Evolutionary conservation across 1,140 invertebrate genomes (phyloP).

Genomic region (Melipona quadrifasciata): DNA sequence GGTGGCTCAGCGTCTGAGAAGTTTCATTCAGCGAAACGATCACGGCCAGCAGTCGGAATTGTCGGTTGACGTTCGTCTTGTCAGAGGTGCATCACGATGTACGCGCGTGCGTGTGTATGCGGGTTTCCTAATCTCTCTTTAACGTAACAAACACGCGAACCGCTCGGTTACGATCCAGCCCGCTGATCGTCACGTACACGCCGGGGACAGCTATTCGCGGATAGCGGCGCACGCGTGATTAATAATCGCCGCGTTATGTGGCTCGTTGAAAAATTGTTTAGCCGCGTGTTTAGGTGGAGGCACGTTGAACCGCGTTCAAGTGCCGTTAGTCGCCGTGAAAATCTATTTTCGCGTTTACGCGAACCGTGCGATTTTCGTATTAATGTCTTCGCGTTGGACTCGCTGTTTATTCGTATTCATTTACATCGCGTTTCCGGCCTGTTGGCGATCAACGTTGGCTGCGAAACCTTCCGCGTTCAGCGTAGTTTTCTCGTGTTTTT

Average conservation of each 20-base stretch:
- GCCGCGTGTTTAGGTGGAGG: constrained; percentile 4
- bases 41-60: background rate
- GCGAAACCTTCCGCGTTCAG: background rate
- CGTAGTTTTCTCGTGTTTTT: background rate
- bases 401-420: background rate
- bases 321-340: background rate
- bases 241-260: constrained; percentile 2
- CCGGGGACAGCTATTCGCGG: background rate
- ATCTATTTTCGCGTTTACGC: background rate
- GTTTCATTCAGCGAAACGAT: background rate
- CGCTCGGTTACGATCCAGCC: no score
- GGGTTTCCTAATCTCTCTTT: constrained; percentile 34
- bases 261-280: constrained; percentile 23
- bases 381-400: background rate
- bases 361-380: no score
- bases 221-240: background rate
- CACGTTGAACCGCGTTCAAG: background rate
- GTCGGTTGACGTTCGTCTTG: constrained; percentile 16
- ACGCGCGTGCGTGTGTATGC: background rate
- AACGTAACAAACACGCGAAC: constrained; percentile 12
- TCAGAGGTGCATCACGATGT: constrained; percentile 6
- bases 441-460: background rate
- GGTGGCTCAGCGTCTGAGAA: background rate
- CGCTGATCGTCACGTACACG: background rate
- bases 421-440: no score